Evolutionary conservation across 2,113 vertebrate genomes (phyloP).

Genomic region (Chaetura pelagica): DNA sequence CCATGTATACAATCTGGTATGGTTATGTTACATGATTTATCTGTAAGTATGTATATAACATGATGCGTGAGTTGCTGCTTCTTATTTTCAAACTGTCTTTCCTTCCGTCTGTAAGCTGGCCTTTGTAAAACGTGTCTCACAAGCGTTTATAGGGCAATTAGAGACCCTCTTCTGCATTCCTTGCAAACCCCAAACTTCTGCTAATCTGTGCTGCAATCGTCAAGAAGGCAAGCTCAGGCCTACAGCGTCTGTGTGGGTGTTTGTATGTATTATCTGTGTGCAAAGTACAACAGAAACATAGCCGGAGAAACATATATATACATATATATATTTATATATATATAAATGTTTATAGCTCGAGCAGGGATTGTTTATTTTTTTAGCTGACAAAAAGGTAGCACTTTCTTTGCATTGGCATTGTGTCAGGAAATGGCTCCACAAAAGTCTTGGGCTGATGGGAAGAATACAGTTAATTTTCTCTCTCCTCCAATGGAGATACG

Average conservation of each 20-base stretch:
- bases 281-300: constrained; percentile 17
- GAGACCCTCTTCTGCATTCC: constrained; percentile 43
- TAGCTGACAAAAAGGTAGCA: not conserved
- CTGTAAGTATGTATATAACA: not conserved
- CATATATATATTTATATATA: too few relatives aligned
- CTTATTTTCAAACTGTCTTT: not conserved
- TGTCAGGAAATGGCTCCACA: not conserved
- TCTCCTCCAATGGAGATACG: not conserved
- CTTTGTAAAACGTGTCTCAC: constrained; percentile 32
- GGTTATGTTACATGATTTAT: not conserved
- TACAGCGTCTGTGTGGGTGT: constrained; percentile 7
- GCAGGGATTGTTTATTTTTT: not conserved
- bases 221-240: constrained; percentile 52
- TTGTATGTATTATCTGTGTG: constrained; percentile 19
- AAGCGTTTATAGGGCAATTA: constrained; percentile 38
- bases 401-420: not conserved
- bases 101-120: not conserved
- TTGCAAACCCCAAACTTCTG: constrained; percentile 39
- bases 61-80: not conserved
- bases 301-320: not conserved
- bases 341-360: not conserved
- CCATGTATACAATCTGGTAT: not conserved
- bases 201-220: constrained; percentile 21
- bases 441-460: not conserved
- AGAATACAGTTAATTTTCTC: not conserved